Percentiles rank a stretch among this genome's conserved stretches.
phyloP scores from a whole-genome alignment of 2,113 vertebrate genomes.

The Brachionichthys hirsutus region DNA sequence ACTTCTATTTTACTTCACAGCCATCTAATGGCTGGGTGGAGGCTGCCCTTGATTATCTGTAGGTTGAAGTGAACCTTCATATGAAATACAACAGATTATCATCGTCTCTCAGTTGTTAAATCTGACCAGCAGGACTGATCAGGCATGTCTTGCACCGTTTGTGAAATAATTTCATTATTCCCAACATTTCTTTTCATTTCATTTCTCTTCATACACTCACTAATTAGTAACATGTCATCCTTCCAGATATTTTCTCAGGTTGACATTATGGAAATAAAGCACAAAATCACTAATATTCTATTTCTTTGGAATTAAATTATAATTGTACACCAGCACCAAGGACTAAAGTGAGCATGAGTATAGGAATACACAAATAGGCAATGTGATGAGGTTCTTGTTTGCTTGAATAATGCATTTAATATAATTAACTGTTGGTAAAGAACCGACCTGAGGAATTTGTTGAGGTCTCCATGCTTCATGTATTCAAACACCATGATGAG shows the following conservation, averaged over 20 bases:
- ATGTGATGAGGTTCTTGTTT: background rate
- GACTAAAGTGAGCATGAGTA: too few relatives aligned
- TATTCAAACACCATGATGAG: constrained; percentile 99
- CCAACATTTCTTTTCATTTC: constrained; percentile 67
- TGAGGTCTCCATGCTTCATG: constrained; percentile 98
- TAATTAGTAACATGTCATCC: constrained; percentile 60
- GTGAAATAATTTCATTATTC: constrained; percentile 74
- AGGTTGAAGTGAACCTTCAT: constrained; percentile 23
- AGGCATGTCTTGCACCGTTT: constrained; percentile 60
- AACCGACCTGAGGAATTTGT: constrained; percentile 93
- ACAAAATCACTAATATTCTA: constrained; percentile 8
- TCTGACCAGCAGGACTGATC: constrained; percentile 60
- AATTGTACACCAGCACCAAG: too few relatives aligned
- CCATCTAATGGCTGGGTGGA: constrained; percentile 4
- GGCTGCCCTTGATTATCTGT: constrained; percentile 16
- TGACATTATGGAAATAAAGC: constrained; percentile 62
- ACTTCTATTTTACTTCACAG: constrained; percentile 8
- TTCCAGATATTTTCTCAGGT: constrained; percentile 57
- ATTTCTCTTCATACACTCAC: constrained; percentile 17
- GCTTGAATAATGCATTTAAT: background rate
- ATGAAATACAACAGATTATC: constrained; percentile 58
- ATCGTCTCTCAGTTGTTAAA: constrained; percentile 56
- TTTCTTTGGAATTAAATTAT: too few relatives aligned
- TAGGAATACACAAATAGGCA: background rate
- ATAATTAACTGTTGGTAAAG: constrained; percentile 2